These are phyloP conservation scores for Entelurus aequoreus DNA, from an alignment of 2,113 vertebrate genomes.

Conservation along the genomic window DNA sequence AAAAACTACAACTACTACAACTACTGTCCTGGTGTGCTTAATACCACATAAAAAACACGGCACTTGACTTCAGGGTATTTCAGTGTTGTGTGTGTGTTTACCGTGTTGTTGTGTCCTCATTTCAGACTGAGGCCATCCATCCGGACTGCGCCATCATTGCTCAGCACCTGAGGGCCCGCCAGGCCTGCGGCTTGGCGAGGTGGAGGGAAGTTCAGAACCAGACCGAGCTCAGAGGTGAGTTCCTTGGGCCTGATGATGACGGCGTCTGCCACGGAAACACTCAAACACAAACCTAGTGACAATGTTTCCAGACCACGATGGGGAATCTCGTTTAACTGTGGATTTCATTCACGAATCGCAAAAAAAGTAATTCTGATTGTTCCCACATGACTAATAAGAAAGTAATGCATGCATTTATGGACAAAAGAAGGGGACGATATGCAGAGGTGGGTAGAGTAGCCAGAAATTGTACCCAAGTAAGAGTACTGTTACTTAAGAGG, in stretches of 20 bases:
- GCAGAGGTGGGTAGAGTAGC: too few species aligned
- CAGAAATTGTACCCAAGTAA: too few species aligned
- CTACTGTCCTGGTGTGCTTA: too few species aligned
- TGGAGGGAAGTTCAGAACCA: slow-evolving; percentile 60
- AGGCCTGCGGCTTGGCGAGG: slow-evolving; percentile 60
- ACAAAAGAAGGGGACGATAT: too few species aligned
- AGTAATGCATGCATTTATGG: too few species aligned
- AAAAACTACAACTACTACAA: too few species aligned
- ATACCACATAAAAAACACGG: too few species aligned
- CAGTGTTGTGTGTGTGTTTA: neutral
- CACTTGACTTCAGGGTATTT: neutral
- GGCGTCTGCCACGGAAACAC: neutral
- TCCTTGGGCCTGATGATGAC: neutral
- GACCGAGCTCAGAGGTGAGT: slow-evolving; percentile 52
- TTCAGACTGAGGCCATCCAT: slow-evolving; percentile 64
- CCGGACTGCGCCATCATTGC: slow-evolving; percentile 72
- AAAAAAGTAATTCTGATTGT: too few species aligned
- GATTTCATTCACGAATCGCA: too few species aligned
- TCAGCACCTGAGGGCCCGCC: slow-evolving; percentile 61
- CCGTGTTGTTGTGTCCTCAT: slow-evolving; percentile 22
- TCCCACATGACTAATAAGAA: neutral
- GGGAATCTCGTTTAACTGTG: neutral
- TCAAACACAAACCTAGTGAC: neutral
- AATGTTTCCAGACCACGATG: too few species aligned
- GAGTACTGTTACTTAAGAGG: too few species aligned